phyloP scores from a whole-genome alignment of 2,888 invertebrate species.

The Byasa hedistus region DNA sequence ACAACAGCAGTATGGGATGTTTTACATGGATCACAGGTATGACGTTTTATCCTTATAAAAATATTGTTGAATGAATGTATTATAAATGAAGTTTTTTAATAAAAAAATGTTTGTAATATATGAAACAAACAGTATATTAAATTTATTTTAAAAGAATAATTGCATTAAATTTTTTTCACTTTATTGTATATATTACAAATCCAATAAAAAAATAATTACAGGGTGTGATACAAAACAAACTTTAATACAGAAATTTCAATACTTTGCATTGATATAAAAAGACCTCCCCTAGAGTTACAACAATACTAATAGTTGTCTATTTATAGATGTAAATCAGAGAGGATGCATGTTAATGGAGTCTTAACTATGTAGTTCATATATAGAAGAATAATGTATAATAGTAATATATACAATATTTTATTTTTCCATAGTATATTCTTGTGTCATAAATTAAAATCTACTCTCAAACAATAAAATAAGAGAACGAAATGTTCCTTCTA shows the following conservation, averaged over 20 bases:
- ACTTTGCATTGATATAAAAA: neutral
- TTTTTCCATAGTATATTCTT: no score
- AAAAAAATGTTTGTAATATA: no score
- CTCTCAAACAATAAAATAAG: no score
- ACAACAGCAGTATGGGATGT: slow-evolving; percentile 62
- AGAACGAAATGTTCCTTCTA: no score
- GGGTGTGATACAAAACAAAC: neutral
- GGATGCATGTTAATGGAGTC: neutral
- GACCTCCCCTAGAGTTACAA: slow-evolving; percentile 25
- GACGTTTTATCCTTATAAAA: slow-evolving; percentile 50
- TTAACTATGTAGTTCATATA: neutral
- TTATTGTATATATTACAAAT: neutral
- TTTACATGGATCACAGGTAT: slow-evolving; percentile 73
- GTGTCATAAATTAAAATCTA: no score
- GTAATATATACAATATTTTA: neutral
- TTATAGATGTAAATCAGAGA: slow-evolving; percentile 16
- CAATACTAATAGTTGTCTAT: slow-evolving; percentile 20
- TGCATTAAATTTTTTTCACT: neutral
- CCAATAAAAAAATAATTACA: neutral
- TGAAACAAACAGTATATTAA: neutral
- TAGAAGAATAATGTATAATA: neutral
- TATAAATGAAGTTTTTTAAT: neutral
- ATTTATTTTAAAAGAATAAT: neutral
- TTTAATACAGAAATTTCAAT: neutral
- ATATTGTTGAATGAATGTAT: slow-evolving; percentile 6